Evolutionary conservation across 2,888 invertebrate genomes (phyloP).

Genomic region (Parnassius glacialis): DNA sequence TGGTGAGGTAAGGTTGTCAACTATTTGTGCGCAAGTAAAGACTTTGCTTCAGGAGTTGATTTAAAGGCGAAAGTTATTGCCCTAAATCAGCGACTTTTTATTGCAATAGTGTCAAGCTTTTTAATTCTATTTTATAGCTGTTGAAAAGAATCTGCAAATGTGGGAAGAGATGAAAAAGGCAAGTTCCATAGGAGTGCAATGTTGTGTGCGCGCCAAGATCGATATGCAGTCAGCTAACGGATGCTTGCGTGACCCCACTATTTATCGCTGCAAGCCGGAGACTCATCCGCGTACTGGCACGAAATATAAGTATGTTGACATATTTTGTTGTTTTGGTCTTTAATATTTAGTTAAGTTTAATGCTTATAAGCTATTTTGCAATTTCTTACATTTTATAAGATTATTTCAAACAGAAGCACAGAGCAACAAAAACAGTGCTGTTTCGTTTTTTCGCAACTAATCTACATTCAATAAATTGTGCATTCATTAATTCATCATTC

Average conservation of each 20-base stretch:
- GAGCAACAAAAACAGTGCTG: background rate
- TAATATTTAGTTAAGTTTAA: too few species aligned
- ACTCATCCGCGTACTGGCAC: slow-evolving; percentile 95
- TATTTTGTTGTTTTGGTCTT: background rate
- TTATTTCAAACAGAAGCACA: too few species aligned
- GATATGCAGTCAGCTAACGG: slow-evolving; percentile 98
- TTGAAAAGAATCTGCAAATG: slow-evolving; percentile 90
- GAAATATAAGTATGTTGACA: slow-evolving; percentile 91
- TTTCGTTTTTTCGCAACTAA: background rate
- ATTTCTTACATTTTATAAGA: too few species aligned
- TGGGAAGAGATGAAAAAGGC: slow-evolving; percentile 98
- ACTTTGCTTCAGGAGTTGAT: too few species aligned
- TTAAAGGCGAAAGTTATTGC: too few species aligned
- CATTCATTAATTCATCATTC: too few species aligned
- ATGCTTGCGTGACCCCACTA: slow-evolving; percentile 98
- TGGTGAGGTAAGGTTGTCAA: too few species aligned
- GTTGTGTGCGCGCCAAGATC: slow-evolving; percentile 98
- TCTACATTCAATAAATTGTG: too few species aligned
- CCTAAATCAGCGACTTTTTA: too few species aligned
- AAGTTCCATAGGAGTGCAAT: slow-evolving; percentile 88
- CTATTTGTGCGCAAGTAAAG: too few species aligned
- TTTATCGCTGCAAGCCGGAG: slow-evolving; percentile 98
- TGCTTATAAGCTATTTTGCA: too few species aligned
- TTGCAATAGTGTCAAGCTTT: too few species aligned
- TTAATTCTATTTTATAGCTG: slow-evolving; percentile 74